These are phyloP conservation scores for Bugulina stolonifera DNA, from an alignment of 2,888 invertebrate species.

Conservation along the genomic window DNA sequence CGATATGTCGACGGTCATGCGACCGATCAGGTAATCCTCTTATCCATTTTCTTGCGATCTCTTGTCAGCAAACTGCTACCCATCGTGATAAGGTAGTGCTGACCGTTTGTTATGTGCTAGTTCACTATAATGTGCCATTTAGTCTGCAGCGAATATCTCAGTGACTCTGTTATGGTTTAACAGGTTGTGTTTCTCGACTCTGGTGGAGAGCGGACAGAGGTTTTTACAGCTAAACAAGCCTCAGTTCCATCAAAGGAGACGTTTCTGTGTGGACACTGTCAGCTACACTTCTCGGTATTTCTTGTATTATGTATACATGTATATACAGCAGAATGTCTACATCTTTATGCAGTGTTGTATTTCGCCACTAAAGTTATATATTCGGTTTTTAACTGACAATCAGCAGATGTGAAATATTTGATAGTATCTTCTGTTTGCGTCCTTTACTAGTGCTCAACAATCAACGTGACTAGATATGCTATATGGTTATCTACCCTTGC, in stretches of 20 bases:
- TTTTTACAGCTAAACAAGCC: neutral
- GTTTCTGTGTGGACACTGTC: slow-evolving; percentile 51
- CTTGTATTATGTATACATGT: too few species aligned
- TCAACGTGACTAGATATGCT: neutral
- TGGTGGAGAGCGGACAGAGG: neutral
- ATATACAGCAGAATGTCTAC: too few species aligned
- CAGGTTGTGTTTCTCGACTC: slow-evolving; percentile 11
- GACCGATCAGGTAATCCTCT: neutral
- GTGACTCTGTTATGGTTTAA: too few species aligned
- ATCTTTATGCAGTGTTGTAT: too few species aligned
- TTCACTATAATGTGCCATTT: too few species aligned
- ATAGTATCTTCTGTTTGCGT: too few species aligned
- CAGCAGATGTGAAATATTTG: too few species aligned
- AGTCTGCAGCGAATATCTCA: too few species aligned
- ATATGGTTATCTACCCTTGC: neutral
- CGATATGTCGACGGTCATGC: neutral
- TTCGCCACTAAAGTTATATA: too few species aligned
- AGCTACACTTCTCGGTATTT: slow-evolving; percentile 38
- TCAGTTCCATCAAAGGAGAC: slow-evolving; percentile 33
- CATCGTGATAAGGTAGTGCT: neutral
- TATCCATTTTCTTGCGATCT: neutral
- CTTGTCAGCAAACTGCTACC: neutral
- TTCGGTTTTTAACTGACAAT: too few species aligned
- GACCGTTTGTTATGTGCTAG: neutral
- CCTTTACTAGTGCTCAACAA: too few species aligned